Evolutionary conservation across 1,140 invertebrate species (phyloP), one percentile per base, ranked within the genome.

Genomic region (Paralvinella palmiformis): DNA sequence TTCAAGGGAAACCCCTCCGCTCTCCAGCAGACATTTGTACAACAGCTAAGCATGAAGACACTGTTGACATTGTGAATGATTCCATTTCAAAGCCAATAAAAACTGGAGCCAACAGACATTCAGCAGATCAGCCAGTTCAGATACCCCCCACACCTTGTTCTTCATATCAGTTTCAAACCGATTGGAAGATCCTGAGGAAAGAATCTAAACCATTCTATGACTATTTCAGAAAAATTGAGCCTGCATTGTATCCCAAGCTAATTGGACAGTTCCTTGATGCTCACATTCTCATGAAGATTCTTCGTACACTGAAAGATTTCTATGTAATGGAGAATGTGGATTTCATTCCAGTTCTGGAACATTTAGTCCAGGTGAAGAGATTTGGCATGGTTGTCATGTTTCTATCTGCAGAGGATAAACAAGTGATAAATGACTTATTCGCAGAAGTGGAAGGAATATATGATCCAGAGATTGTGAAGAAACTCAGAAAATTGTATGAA

Each of bases 111-210:
- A 53, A 70, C 56, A 55, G 63, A 50, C 52, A 35, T 22, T 24
- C 57, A 24, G 63, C 59, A 44, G 53, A 50, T 48, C 59, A 48
- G 59, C 61, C 24, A 53, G 56, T 67, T 62, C 44, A 63, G 55
- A 53, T 67, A 3, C 67, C 65, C n/a, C 59, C 59, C 50, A 56
- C 55, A 37, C 77, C 78, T 63, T 70, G 59, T 44, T 74, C 72
- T 58, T 79, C 72, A 15, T 73, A 65, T 59, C 75, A 83, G 69
- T 79, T 84, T 73, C 71, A 73, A 66, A 62, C 45, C 76, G 77
- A 84, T 81, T 76, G 80, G 77, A 80, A 73, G 68, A 50, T 68
- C 41, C 55, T 79, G 3, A 75, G 73, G 59, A 67, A 69, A 62
- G 71, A 75, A 58, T 63, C 65, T 7, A 66, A 72, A 20, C 59